These are phyloP conservation scores for Macheiramphus alcinus DNA, from an alignment of 2,113 vertebrate species.

Conservation along the genomic window DNA sequence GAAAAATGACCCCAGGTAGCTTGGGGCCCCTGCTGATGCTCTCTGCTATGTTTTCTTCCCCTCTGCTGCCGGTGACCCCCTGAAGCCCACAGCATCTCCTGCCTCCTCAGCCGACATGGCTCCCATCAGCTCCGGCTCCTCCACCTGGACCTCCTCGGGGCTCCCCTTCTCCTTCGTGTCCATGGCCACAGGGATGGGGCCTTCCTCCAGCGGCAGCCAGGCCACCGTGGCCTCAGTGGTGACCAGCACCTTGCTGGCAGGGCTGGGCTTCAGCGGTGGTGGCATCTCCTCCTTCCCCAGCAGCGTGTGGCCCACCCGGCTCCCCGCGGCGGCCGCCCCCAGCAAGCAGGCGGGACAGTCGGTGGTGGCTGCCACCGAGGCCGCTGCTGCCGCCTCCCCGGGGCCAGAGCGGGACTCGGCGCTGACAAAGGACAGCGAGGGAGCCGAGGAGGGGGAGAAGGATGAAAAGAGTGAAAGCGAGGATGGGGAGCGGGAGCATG, in stretches of 20 bases:
- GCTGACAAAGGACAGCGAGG: conserved; percentile 62
- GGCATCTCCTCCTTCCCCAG: conserved; percentile 95
- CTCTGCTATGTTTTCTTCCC: conserved; percentile 59
- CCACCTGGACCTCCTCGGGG: conserved; percentile 95
- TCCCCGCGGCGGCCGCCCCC: conserved; percentile 39
- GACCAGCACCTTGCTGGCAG: conserved; percentile 92
- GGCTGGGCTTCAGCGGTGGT: conserved; percentile 89
- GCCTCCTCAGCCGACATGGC: conserved; percentile 97
- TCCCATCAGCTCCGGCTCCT: conserved; percentile 96
- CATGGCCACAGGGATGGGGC: conserved; percentile 94
- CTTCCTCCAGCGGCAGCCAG: conserved; percentile 93
- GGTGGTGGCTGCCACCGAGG: conserved; percentile 73
- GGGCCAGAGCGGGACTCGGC: conserved; percentile 74
- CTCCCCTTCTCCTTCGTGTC: conserved; percentile 97
- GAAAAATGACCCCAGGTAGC: neutral
- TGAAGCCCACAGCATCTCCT: conserved; percentile 90
- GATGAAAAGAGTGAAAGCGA: conserved; percentile 78
- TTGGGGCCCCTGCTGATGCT: conserved; percentile 28
- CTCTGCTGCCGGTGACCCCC: neutral
- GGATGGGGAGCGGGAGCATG: conserved; percentile 79
- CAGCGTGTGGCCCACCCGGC: conserved; percentile 89
- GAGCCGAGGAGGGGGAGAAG: conserved; percentile 76
- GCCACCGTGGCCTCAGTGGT: conserved; percentile 92
- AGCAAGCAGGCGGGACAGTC: conserved; percentile 71
- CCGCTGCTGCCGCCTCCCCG: conserved; percentile 43